Evolutionary conservation across 2,113 vertebrate species (phyloP).

Genomic region (Noturus placidus): DNA sequence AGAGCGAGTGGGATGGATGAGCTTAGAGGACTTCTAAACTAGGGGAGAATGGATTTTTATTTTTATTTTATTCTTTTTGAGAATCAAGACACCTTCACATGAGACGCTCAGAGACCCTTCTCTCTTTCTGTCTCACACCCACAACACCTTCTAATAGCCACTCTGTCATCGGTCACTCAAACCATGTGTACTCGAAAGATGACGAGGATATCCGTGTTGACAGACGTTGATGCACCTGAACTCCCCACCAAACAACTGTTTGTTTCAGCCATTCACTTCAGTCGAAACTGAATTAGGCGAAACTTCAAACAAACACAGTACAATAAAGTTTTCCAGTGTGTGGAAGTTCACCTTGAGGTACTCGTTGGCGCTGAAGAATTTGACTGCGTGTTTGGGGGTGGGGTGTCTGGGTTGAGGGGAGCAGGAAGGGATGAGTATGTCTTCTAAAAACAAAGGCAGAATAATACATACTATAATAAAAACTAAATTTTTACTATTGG

Average conservation of each 20-base stretch:
- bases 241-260: conserved; percentile 31
- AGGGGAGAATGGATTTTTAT: neutral
- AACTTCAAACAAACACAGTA: conserved; percentile 10
- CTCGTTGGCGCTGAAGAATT: conserved; percentile 9
- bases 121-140: neutral
- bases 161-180: conserved; percentile 68
- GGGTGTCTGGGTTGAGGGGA: conserved; percentile 48
- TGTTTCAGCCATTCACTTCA: neutral
- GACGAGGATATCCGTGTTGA: conserved; percentile 44
- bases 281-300: neutral
- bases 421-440: conserved; percentile 52
- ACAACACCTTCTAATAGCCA: conserved; percentile 16
- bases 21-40: conserved; percentile 40
- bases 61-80: neutral
- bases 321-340: neutral
- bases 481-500: conserved; percentile 74
- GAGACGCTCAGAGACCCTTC: neutral
- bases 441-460: conserved; percentile 73
- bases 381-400: conserved; percentile 25
- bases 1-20: conserved; percentile 57
- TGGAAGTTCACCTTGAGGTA: conserved; percentile 10
- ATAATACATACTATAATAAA: conserved; percentile 71
- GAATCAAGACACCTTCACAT: neutral
- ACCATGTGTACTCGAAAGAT: conserved; percentile 14
- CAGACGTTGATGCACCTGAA: conserved; percentile 54